Base-by-base conservation (phyloP, 2,888 invertebrate genomes). In the Drosophila longiperda region DNA sequence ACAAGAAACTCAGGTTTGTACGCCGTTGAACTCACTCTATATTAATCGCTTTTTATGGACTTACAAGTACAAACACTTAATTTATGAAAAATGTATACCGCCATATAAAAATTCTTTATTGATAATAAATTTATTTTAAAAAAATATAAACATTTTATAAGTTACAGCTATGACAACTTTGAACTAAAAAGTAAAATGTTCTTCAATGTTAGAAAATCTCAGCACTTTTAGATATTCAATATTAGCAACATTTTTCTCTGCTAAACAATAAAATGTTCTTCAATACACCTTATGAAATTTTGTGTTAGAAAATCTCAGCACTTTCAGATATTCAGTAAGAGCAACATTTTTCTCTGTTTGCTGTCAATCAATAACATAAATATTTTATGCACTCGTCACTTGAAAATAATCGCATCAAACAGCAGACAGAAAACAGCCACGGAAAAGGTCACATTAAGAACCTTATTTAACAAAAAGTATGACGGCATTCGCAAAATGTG, bases 341-440 rank as follows among this genome's bases (percentile, higher is more conserved):
- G 8, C 26, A 23, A 12, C 9, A 23, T 53, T 58, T 69, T 50
- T 26, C 29, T 53, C 55, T n/a, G 17, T 32, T 58, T n/a, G 9
- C 42, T 80, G 52, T 57, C 62, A 75, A 70, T 77, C 80, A 80
- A 80, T 66, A 60, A 38, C 9, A 53, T n/a, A 49, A n/a, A 66
- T 50, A 59, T 57, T 32, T 49, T 34, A 48, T 57, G 32, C 42
- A 59, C 40, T 52, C 58, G 54, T 52, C 70, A 66, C 66, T 61
- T 66, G 29, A 80, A 66, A 61, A 66, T 45, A 45, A 45, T 57
- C 29, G 23, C 36, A 29, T 40, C 59, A 62, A 66, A 63, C 45
- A 23, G 36, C 12, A 59, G 60, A 58, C 49, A 20, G 32, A 45
- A 60, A 63, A 50, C 60, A 17, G 33, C 15, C 54, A 64, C 36